A percentile compares a stretch with the other conserved stretches of the same genome.
Evolutionary conservation across 1,140 invertebrate species (phyloP).

Genomic region (Pararge aegeria): DNA sequence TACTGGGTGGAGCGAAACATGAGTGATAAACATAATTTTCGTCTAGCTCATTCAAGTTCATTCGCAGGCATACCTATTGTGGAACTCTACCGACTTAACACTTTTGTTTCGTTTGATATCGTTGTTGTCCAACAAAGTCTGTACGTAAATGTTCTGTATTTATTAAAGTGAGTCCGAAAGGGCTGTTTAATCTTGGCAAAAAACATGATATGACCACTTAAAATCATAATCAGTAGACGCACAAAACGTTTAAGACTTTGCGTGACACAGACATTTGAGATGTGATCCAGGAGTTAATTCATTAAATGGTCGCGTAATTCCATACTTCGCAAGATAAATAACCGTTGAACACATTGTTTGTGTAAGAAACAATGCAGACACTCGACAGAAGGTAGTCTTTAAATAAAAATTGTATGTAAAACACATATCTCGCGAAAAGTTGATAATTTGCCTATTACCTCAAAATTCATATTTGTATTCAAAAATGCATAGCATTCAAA

Average conservation of each 20-base stretch:
- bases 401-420: background rate
- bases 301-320: conserved; percentile 26
- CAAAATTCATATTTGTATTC: no score
- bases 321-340: conserved; percentile 22
- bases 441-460: no score
- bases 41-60: no score
- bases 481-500: no score
- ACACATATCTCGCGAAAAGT: background rate
- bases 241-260: conserved; percentile 25
- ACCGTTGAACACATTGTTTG: conserved; percentile 18
- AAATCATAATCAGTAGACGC: conserved; percentile 6
- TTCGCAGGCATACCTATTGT: no score
- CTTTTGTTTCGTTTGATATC: no score
- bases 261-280: conserved; percentile 30
- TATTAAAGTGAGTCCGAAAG: background rate
- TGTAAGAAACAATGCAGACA: conserved; percentile 15
- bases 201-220: background rate
- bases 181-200: background rate
- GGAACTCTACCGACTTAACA: no score
- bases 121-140: no score
- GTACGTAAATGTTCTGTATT: no score
- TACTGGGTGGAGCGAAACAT: no score
- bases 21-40: no score
- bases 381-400: background rate
- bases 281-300: conserved; percentile 30